These are phyloP conservation scores for Fistularia tabacaria DNA, from an alignment of 2,797 vertebrate species.

Conservation along the genomic window DNA sequence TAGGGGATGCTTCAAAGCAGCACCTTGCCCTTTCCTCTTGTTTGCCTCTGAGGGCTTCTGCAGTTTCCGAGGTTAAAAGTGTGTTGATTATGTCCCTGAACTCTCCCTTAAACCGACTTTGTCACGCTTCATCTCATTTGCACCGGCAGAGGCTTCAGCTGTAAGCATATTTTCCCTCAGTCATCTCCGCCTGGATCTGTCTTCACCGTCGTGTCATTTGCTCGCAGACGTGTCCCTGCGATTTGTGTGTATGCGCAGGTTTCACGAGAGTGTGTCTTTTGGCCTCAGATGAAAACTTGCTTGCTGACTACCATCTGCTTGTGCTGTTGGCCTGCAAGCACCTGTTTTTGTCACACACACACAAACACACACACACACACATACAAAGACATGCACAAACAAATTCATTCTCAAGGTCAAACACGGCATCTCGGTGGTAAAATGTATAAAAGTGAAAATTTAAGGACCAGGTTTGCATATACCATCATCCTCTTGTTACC, in stretches of 20 bases:
- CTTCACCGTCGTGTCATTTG: slow-evolving; percentile 41
- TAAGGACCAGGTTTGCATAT: too few species aligned
- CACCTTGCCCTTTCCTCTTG: too few species aligned
- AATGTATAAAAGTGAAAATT: too few species aligned
- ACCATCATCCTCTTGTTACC: too few species aligned
- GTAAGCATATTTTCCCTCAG: slow-evolving; percentile 51
- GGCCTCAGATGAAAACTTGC: slow-evolving; percentile 45
- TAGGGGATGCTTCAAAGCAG: too few species aligned
- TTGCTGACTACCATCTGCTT: slow-evolving; percentile 26
- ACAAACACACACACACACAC: too few species aligned
- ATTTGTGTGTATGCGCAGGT: neutral
- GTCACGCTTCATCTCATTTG: slow-evolving; percentile 30
- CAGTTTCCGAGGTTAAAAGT: slow-evolving; percentile 36
- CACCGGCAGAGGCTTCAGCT: slow-evolving; percentile 23
- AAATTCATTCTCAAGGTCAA: too few species aligned
- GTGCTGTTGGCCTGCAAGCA: slow-evolving; percentile 27
- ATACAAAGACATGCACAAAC: too few species aligned
- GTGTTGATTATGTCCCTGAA: slow-evolving; percentile 42
- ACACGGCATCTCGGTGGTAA: too few species aligned
- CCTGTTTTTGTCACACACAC: slow-evolving; percentile 23
- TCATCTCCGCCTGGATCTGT: slow-evolving; percentile 43
- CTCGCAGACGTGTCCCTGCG: slow-evolving; percentile 30
- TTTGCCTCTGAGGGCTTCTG: slow-evolving; percentile 10
- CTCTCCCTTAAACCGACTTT: slow-evolving; percentile 29
- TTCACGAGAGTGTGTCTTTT: slow-evolving; percentile 24